These are phyloP conservation scores for Carabus problematicus DNA, from an alignment of 2,888 invertebrate species.

Conservation along the genomic window DNA sequence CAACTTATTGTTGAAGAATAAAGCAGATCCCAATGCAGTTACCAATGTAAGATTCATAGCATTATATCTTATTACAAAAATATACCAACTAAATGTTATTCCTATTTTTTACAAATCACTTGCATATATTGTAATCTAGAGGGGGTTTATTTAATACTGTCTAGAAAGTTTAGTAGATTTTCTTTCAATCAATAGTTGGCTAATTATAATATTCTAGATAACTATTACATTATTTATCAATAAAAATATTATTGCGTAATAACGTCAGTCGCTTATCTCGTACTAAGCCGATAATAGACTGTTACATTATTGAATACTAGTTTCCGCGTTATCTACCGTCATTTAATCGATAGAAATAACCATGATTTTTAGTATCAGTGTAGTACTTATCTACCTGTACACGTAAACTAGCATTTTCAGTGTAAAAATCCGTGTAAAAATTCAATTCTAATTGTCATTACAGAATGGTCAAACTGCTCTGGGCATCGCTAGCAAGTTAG, in stretches of 20 bases:
- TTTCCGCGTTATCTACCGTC: neutral
- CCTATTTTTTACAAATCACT: too few species aligned
- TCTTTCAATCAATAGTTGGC: too few species aligned
- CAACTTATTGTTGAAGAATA: conserved; percentile 87
- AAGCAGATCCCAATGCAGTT: conserved; percentile 92
- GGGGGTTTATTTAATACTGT: too few species aligned
- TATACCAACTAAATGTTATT: neutral
- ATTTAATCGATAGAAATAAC: conserved; percentile 1
- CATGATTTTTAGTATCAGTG: neutral
- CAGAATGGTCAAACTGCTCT: conserved; percentile 97
- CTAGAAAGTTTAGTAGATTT: too few species aligned
- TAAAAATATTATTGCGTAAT: neutral
- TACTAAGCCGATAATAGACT: neutral
- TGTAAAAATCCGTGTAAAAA: neutral
- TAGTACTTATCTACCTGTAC: neutral
- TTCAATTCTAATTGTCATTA: conserved; percentile 47
- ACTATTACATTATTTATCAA: neutral
- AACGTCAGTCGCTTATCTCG: neutral
- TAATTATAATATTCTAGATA: too few species aligned
- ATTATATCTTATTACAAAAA: conserved; percentile 5
- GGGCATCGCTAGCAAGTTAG: conserved; percentile 94
- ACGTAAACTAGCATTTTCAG: neutral
- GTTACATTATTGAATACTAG: neutral
- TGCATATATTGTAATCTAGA: too few species aligned
- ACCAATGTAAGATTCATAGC: conserved; percentile 79